A percentile compares a stretch with the other conserved stretches of the same genome.
Evolutionary conservation across 1,140 invertebrate genomes (phyloP).

Genomic region (Lucilia cuprina): DNA sequence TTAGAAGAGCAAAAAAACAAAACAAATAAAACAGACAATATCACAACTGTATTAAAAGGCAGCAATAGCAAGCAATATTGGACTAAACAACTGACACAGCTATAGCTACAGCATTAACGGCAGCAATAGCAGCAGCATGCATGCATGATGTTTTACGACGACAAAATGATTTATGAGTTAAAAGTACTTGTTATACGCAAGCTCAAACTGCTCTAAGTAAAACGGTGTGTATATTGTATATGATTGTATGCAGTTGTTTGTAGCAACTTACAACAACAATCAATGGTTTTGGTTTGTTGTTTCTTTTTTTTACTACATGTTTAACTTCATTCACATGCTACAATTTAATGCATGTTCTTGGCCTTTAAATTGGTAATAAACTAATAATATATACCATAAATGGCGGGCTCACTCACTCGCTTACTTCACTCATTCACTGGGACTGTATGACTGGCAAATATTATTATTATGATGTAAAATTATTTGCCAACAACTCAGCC

Average conservation of each 20-base stretch:
- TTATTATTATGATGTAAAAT: not conserved
- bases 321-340: constrained; percentile 26
- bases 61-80: not conserved
- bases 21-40: not conserved
- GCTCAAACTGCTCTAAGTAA: not conserved
- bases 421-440: not conserved
- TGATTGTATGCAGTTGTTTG: no score
- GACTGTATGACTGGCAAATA: not conserved
- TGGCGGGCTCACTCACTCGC: not conserved
- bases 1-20: not conserved
- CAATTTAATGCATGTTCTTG: constrained; percentile 35
- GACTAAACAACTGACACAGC: not conserved
- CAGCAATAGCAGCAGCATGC: constrained; percentile 11
- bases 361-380: constrained; percentile 34
- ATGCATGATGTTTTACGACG: constrained; percentile 31
- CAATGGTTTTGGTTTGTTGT: not conserved
- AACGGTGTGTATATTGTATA: not conserved
- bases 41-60: not conserved
- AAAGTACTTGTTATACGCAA: constrained; percentile 33
- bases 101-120: not conserved
- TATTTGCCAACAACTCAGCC: not conserved
- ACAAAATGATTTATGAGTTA: constrained; percentile 34
- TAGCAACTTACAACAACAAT: not conserved
- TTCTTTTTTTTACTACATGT: not conserved
- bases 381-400: constrained; percentile 33